These are phyloP conservation scores for Pandemis corylana DNA, from an alignment of 2,888 invertebrate species.

Conservation along the genomic window DNA sequence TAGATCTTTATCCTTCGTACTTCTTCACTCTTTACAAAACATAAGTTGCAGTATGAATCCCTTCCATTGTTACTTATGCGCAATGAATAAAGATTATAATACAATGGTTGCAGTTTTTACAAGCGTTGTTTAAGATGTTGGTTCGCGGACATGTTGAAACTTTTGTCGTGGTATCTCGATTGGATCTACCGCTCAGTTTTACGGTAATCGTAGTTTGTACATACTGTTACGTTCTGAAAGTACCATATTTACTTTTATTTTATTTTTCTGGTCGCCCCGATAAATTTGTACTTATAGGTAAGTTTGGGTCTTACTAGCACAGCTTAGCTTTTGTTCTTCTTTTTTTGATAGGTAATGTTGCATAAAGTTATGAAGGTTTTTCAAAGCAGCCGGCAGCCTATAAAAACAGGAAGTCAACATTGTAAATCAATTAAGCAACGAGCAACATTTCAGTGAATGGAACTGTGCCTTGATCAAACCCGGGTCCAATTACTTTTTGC, in stretches of 20 bases:
- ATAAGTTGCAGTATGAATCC: constrained; percentile 18
- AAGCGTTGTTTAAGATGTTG: constrained; percentile 44
- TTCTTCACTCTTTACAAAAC: constrained; percentile 59
- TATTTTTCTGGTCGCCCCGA: constrained; percentile 50
- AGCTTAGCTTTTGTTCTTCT: not conserved
- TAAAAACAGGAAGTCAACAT: constrained; percentile 35
- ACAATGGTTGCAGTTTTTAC: constrained; percentile 18
- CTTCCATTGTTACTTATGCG: constrained; percentile 23
- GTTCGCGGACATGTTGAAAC: constrained; percentile 62
- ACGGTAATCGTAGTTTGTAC: constrained; percentile 69
- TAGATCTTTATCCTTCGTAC: constrained; percentile 68
- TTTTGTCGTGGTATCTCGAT: constrained; percentile 74
- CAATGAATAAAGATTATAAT: constrained; percentile 44
- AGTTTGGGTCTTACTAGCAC: not conserved
- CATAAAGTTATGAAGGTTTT: not conserved
- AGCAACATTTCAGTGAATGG: constrained; percentile 41
- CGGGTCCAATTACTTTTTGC: constrained; percentile 41
- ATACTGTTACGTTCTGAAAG: constrained; percentile 54
- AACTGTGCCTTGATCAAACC: constrained; percentile 27
- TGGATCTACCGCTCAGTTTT: constrained; percentile 72
- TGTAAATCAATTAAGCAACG: constrained; percentile 38
- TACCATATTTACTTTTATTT: constrained; percentile 61
- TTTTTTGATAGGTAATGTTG: not conserved
- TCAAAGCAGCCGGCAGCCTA: not conserved
- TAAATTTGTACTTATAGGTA: not conserved